These are phyloP conservation scores for Spongia lamella DNA, from an alignment of 37 sponge, comb jelly and placozoan species.

Conservation along the genomic window DNA sequence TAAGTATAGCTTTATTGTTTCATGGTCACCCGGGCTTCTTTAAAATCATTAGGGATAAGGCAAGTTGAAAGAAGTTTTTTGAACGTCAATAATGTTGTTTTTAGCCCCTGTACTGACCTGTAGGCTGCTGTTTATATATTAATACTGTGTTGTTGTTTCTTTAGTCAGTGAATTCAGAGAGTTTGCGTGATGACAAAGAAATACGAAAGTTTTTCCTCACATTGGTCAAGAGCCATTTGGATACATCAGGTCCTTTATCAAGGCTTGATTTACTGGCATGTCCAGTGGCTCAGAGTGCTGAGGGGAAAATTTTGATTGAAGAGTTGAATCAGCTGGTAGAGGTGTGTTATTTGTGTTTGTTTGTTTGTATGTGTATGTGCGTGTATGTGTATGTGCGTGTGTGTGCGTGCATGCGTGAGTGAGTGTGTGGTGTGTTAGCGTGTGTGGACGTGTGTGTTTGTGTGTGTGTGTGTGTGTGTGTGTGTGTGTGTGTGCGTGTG, in stretches of 20 bases:
- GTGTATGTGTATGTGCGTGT: too few species aligned
- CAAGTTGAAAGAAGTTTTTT: too few species aligned
- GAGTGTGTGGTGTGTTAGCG: too few species aligned
- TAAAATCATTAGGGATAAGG: constrained; percentile 63
- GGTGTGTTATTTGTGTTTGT: too few species aligned
- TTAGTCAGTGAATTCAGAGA: constrained; percentile 34
- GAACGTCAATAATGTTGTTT: too few species aligned
- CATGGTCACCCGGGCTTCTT: constrained; percentile 67
- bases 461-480: too few species aligned
- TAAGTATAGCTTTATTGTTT: constrained; percentile 69
- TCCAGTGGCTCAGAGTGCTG: constrained; percentile 32
- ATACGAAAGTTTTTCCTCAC: constrained; percentile 40
- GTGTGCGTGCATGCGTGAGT: too few species aligned
- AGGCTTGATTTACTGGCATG: constrained; percentile 61
- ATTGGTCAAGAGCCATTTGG: constrained; percentile 34
- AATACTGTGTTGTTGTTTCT: not conserved
- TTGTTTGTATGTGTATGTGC: too few species aligned
- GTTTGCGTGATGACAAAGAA: constrained; percentile 60
- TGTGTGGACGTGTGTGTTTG: too few species aligned
- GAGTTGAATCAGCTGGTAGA: constrained; percentile 34
- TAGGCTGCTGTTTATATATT: too few species aligned
- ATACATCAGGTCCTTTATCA: constrained; percentile 40
- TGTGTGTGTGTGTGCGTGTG: too few species aligned
- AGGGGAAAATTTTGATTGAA: constrained; percentile 27
- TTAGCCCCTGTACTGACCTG: too few species aligned